Evolutionary conservation across 2,888 invertebrate species (phyloP), one percentile per base, ranked within the genome.

Genomic region (Mimas tiliae): DNA sequence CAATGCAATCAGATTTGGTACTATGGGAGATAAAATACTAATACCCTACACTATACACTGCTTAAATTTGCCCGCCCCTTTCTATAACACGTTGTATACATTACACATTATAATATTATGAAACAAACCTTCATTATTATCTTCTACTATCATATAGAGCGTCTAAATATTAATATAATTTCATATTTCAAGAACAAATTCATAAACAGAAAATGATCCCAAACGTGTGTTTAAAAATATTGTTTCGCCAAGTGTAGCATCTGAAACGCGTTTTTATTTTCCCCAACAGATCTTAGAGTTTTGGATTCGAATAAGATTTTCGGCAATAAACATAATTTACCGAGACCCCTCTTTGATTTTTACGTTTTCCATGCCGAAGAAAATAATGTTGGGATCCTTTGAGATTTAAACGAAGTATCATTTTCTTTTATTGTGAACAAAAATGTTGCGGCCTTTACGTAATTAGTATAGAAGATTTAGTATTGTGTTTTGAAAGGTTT

Each of bases 261-360:
- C 58, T 58, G 42, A 38, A 58, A 42, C 38, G n/a, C 34, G 38
- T 58, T 42, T 58, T 58, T 58, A 58, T 58, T 42, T 58, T 42
- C 58, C 58, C 58, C 58, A 16, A 58, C 38, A 58, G 58, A 58
- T 58, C 42, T 55, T 58, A 51, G 63, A 64, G 63, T 51, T 51
- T 51, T 51, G 51, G 51, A 51, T 64, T 51, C 38, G 63, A 64
- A 64, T 64, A 64, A 64, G 63, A 64, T 64, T 64, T 50, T 50
- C 19, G 16, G 51, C 48, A 64, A 64, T 51, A 64, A 64, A 51
- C 51, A 48, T 50, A 51, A 64, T 64, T 64, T 38, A 51, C 51
- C 63, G 51, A 38, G 63, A 34, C 51, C 63, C 34, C 34, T 63
- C 63, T 64, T 64, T 64, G 63, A 64, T 64, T 51, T 64, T 64